phyloP scores from a whole-genome alignment of 2,888 invertebrate genomes.

The Operophtera brumata region DNA sequence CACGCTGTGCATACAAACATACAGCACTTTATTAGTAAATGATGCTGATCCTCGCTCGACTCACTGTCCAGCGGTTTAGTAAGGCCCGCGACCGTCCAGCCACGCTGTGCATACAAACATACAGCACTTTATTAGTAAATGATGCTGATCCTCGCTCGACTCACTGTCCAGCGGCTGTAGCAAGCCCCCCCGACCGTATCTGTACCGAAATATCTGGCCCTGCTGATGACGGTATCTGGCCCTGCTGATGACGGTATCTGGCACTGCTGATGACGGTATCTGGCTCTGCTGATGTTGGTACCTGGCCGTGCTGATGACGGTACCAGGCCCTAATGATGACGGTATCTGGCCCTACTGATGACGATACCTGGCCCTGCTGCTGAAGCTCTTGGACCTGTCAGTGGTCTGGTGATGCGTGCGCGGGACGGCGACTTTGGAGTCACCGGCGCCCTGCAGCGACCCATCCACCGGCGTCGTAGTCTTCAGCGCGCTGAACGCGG shows the following conservation, averaged over 20 bases:
- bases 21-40: not conserved
- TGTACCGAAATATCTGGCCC: too few relatives aligned
- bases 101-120: slow-evolving; percentile 28
- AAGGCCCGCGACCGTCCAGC: slow-evolving; percentile 39
- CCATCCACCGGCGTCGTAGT: slow-evolving; percentile 51
- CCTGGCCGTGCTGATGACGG: not conserved
- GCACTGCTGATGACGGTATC: too few relatives aligned
- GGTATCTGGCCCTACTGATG: not conserved
- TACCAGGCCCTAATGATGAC: too few relatives aligned
- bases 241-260: too few relatives aligned
- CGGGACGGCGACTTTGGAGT: slow-evolving; percentile 43
- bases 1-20: slow-evolving; percentile 28
- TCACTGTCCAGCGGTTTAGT: slow-evolving; percentile 51
- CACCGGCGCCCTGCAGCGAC: slow-evolving; percentile 60
- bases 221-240: too few relatives aligned
- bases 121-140: not conserved
- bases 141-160: too few relatives aligned
- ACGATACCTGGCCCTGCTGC: slow-evolving; percentile 42
- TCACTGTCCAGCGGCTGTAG: slow-evolving; percentile 11
- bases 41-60: slow-evolving; percentile 34
- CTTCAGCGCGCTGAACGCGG: slow-evolving; percentile 44
- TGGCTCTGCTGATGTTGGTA: not conserved
- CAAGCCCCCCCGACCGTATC: too few relatives aligned
- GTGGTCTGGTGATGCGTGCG: slow-evolving; percentile 20
- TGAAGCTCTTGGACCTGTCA: slow-evolving; percentile 51